These are phyloP conservation scores for Microplitis manilae DNA, from an alignment of 2,888 invertebrate species.

Conservation along the genomic window DNA sequence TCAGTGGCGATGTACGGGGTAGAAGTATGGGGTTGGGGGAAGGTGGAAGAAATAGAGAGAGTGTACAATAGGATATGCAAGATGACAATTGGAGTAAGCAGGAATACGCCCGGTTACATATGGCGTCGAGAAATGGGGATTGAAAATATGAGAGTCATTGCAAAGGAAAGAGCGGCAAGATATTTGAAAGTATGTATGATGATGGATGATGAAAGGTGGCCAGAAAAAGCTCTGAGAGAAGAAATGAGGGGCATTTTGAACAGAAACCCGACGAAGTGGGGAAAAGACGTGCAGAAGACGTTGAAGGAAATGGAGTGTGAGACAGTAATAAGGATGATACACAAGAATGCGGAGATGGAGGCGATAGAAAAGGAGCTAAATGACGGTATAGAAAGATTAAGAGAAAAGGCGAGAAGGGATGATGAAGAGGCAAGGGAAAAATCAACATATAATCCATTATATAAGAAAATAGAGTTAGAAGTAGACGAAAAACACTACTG, in stretches of 20 bases:
- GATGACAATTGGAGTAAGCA: neutral
- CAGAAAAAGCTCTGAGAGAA: neutral
- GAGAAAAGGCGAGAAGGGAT: neutral
- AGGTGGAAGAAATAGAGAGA: neutral
- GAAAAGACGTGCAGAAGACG: neutral
- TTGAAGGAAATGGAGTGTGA: neutral
- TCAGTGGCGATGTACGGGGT: constrained; percentile 11
- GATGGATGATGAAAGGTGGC: constrained; percentile 9
- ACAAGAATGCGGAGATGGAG: neutral
- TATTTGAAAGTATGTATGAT: neutral
- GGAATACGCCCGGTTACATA: constrained; percentile 22
- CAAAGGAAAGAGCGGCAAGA: constrained; percentile 4
- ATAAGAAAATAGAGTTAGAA: neutral
- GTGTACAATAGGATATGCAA: neutral
- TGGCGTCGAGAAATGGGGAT: constrained; percentile 15
- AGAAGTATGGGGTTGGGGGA: constrained; percentile 16
- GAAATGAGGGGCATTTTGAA: constrained; percentile 12
- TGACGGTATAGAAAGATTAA: neutral
- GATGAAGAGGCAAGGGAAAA: too few species aligned
- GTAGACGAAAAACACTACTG: too few species aligned
- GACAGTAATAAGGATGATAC: neutral
- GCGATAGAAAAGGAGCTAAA: neutral
- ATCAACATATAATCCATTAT: neutral
- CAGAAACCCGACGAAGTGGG: neutral
- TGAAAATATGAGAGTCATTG: neutral